Conservation (phyloP, 2,888 invertebrate species). For the Pollenia labialis region DNA sequence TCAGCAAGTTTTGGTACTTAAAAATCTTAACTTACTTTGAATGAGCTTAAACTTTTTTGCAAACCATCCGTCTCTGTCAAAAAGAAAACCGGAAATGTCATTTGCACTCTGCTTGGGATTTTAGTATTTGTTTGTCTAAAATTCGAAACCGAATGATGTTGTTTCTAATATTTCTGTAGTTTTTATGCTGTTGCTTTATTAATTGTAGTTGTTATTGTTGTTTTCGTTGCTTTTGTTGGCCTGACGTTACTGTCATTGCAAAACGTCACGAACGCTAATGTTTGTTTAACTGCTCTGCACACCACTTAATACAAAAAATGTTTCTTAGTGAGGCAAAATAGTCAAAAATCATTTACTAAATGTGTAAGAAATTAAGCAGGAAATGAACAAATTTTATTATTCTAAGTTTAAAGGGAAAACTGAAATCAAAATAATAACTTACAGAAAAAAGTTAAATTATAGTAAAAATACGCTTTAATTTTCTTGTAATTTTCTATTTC, state of each 20-base stretch:
- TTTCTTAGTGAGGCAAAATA: background rate
- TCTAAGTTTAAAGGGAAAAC: too few species aligned
- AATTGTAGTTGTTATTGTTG: conserved; percentile 14
- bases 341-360: background rate
- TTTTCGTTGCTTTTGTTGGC: conserved; percentile 31
- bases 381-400: background rate
- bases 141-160: conserved; percentile 12
- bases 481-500: too few species aligned
- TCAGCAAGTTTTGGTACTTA: too few species aligned
- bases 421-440: too few species aligned
- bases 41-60: background rate
- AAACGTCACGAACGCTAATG: conserved; percentile 31
- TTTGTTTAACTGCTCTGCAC: conserved; percentile 11
- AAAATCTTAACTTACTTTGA: background rate
- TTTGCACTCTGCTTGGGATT: conserved; percentile 50
- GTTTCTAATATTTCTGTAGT: conserved; percentile 30
- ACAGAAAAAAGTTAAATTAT: too few species aligned
- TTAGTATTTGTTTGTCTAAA: conserved; percentile 35
- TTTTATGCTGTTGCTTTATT: conserved; percentile 9
- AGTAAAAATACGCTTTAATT: too few species aligned
- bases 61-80: conserved; percentile 55
- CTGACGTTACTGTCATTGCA: conserved; percentile 40
- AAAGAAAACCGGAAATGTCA: conserved; percentile 61
- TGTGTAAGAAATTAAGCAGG: background rate
- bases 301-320: background rate